Evolutionary conservation across 2,113 vertebrate species (phyloP).

Genomic region (Myodes glareolus): DNA sequence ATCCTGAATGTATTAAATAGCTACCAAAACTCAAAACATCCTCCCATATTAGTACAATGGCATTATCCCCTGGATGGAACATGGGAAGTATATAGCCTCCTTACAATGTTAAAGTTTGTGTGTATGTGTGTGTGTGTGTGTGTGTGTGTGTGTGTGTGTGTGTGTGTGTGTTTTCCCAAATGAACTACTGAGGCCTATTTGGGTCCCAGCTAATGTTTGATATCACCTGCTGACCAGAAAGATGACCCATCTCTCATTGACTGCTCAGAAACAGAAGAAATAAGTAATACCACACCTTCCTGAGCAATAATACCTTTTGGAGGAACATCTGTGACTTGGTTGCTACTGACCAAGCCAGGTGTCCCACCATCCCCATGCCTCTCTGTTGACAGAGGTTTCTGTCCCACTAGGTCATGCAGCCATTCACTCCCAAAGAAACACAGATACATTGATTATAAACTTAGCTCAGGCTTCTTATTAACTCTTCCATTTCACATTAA

Average conservation of each 20-base stretch:
- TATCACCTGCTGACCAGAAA: not conserved
- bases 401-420: accelerated
- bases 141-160: too few species aligned
- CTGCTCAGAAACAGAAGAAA: not conserved
- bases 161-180: not conserved
- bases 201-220: not conserved
- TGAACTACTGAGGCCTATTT: not conserved
- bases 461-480: too few species aligned
- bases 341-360: not conserved
- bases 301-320: not conserved
- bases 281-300: not conserved
- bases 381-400: too few species aligned
- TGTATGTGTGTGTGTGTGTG: not conserved
- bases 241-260: not conserved
- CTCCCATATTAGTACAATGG: not conserved
- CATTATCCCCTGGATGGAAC: not conserved
- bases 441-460: too few species aligned
- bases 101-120: too few species aligned
- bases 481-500: too few species aligned
- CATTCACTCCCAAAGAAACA: too few species aligned
- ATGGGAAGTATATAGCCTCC: too few species aligned
- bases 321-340: not conserved
- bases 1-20: not conserved
- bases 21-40: not conserved
- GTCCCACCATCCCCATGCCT: too few species aligned